phyloP scores from a whole-genome alignment of 2,888 invertebrate species.

The Cephus nigrinus region DNA sequence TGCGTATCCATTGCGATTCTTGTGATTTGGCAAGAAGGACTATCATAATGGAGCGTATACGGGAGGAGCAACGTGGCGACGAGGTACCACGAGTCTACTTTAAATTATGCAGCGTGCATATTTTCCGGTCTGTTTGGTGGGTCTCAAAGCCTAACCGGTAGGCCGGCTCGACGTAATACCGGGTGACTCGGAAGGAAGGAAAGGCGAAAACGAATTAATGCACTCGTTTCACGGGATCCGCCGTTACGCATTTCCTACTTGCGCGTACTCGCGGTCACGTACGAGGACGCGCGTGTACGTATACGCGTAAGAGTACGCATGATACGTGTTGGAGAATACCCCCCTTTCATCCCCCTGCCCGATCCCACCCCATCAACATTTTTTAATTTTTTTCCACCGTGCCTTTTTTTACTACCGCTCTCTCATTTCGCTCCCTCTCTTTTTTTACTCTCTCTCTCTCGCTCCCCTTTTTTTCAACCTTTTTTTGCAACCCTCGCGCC shows the following conservation, averaged over 20 bases:
- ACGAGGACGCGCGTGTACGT: not conserved
- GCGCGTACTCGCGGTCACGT: no score
- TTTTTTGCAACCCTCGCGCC: no score
- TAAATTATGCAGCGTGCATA: slow-evolving; percentile 64
- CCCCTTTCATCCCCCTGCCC: no score
- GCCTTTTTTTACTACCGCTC: no score
- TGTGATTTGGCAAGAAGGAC: slow-evolving; percentile 40
- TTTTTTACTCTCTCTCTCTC: no score
- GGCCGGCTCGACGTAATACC: slow-evolving; percentile 42
- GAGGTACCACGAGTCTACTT: slow-evolving; percentile 36
- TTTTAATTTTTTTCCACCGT: no score
- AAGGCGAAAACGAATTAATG: slow-evolving; percentile 39
- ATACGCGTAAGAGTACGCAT: not conserved
- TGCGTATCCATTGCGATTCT: slow-evolving; percentile 34
- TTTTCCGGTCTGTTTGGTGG: slow-evolving; percentile 66
- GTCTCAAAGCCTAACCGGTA: slow-evolving; percentile 59
- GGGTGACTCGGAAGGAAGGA: slow-evolving; percentile 49
- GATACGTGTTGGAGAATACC: not conserved
- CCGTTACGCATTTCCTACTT: not conserved
- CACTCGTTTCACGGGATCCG: not conserved
- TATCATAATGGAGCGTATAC: slow-evolving; percentile 28
- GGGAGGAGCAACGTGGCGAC: not conserved
- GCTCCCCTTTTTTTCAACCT: no score
- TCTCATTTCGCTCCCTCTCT: no score
- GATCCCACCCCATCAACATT: no score